Conservation (phyloP, 2,113 vertebrate species). For the Rhinoptilus africanus region DNA sequence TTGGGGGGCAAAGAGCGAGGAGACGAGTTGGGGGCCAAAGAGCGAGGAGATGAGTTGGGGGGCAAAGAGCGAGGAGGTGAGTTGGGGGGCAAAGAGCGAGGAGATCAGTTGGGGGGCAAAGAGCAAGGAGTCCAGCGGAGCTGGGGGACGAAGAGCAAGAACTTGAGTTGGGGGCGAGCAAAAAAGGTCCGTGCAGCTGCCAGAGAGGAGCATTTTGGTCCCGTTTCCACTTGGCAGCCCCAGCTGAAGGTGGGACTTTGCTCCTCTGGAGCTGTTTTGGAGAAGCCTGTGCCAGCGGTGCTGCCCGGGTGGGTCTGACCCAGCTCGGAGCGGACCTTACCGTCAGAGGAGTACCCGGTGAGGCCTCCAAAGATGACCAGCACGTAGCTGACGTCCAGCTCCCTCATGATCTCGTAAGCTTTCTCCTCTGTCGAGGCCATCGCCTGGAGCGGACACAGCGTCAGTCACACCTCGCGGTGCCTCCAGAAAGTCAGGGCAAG, state of each 20-base stretch:
- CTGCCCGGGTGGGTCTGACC: accelerated
- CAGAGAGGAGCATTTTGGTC: not conserved
- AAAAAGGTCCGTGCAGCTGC: accelerated
- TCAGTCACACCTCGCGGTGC: accelerated
- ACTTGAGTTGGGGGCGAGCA: no score
- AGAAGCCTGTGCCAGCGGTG: accelerated
- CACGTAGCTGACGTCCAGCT: conserved; percentile 97
- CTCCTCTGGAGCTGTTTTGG: not conserved
- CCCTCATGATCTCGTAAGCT: conserved; percentile 98
- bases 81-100: not conserved
- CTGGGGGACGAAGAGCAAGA: not conserved
- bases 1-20: not conserved
- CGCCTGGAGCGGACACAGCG: conserved; percentile 70
- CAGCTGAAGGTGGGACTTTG: not conserved
- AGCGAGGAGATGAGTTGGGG: not conserved
- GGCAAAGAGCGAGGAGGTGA: not conserved
- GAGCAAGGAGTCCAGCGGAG: not conserved
- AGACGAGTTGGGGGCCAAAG: not conserved
- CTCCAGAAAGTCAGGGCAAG: not conserved
- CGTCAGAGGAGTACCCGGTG: conserved; percentile 95
- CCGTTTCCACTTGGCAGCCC: accelerated
- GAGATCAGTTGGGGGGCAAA: not conserved
- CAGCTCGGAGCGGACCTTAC: conserved; percentile 55
- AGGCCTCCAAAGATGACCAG: conserved; percentile 97
- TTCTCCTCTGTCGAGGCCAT: conserved; percentile 97